Evolutionary conservation across 2,888 invertebrate species (phyloP).

Genomic region (Chloromyia formosa): DNA sequence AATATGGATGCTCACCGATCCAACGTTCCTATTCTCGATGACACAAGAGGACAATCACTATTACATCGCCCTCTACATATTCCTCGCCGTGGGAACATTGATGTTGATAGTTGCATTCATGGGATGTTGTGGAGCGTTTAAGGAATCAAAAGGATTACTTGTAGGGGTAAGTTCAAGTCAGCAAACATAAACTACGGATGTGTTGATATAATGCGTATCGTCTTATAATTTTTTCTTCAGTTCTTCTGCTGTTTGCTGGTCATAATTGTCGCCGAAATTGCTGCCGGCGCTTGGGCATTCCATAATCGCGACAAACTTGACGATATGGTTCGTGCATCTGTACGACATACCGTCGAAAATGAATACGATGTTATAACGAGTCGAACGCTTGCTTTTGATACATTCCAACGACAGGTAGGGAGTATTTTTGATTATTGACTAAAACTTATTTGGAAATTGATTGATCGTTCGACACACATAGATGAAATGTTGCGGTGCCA

Average conservation of each 20-base stretch:
- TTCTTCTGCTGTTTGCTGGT: conserved; percentile 81
- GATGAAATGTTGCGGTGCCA: conserved; percentile 82
- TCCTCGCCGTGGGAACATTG: conserved; percentile 76
- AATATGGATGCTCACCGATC: conserved; percentile 81
- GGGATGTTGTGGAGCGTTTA: conserved; percentile 84
- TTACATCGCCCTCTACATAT: conserved; percentile 75
- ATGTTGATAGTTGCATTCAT: conserved; percentile 81
- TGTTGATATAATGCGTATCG: background rate
- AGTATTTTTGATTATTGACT: background rate
- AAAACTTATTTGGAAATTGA: background rate
- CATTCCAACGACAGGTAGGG: conserved; percentile 71
- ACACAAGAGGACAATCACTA: conserved; percentile 70
- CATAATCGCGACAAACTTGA: conserved; percentile 74
- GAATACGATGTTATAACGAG: conserved; percentile 69
- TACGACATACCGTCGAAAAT: conserved; percentile 71
- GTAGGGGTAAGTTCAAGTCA: conserved; percentile 70
- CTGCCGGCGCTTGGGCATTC: conserved; percentile 80
- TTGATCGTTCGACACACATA: conserved; percentile 57
- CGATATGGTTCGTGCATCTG: conserved; percentile 70
- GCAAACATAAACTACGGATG: background rate
- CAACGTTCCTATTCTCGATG: conserved; percentile 76
- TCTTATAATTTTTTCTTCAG: conserved; percentile 60
- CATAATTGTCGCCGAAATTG: conserved; percentile 80
- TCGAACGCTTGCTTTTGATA: conserved; percentile 72
- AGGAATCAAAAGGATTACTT: conserved; percentile 81